These are phyloP conservation scores for Microtus richardsoni DNA, from an alignment of 2,113 vertebrate genomes.

Conservation along the genomic window DNA sequence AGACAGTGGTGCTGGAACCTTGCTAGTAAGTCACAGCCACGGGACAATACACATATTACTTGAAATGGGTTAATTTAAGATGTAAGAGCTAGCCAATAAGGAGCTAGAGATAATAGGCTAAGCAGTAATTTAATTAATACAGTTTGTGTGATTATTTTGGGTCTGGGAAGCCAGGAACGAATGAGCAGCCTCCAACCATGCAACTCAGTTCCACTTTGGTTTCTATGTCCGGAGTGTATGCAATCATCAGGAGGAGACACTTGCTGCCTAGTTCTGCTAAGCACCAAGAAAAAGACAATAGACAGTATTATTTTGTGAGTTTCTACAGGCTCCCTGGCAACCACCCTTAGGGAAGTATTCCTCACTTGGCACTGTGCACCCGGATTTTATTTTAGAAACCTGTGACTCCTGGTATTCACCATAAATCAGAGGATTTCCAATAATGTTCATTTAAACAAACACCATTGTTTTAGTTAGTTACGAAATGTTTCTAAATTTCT, in stretches of 20 bases:
- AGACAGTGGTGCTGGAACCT: too few species aligned
- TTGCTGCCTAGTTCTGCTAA: too few species aligned
- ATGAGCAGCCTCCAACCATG: too few species aligned
- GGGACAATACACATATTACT: too few species aligned
- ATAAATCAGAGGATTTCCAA: not conserved
- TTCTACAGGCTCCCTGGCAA: not conserved
- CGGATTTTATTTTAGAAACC: not conserved
- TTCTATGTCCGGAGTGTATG: not conserved
- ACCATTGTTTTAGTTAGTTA: not conserved
- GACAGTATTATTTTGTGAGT: not conserved
- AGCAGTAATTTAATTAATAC: too few species aligned
- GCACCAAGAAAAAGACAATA: not conserved
- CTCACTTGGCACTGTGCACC: not conserved
- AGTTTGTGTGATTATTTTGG: too few species aligned
- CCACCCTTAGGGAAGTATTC: not conserved
- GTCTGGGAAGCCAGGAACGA: too few species aligned
- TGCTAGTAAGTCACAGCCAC: too few species aligned
- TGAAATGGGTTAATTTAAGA: too few species aligned
- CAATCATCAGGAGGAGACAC: not conserved
- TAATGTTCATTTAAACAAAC: not conserved
- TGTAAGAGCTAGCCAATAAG: too few species aligned
- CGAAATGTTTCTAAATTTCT: not conserved
- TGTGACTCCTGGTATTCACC: not conserved
- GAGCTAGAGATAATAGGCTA: too few species aligned
- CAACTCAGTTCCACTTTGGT: not conserved